These are phyloP conservation scores for Hypothenemus hampei DNA, from an alignment of 1,140 invertebrate genomes.

Conservation along the genomic window DNA sequence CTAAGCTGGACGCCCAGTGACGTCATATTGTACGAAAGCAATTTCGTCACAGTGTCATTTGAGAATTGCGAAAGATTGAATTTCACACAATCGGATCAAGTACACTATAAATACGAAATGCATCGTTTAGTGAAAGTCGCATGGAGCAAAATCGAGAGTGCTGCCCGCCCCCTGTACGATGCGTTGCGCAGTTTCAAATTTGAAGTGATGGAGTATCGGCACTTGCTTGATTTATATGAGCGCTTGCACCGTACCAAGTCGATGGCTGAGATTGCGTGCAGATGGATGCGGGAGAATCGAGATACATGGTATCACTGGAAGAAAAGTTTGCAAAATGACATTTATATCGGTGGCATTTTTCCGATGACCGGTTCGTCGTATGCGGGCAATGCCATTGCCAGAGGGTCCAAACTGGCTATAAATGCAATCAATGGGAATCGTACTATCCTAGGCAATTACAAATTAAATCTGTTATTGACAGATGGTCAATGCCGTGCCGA, in stretches of 20 bases:
- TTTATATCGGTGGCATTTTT: constrained; percentile 60
- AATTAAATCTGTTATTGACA: constrained; percentile 54
- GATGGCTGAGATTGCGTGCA: constrained; percentile 64
- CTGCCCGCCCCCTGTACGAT: constrained; percentile 51
- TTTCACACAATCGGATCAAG: constrained; percentile 18
- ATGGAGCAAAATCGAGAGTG: constrained; percentile 53
- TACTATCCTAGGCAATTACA: constrained; percentile 58
- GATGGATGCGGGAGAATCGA: constrained; percentile 53
- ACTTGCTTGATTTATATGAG: constrained; percentile 51
- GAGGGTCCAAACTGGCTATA: constrained; percentile 61
- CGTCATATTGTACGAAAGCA: constrained; percentile 51
- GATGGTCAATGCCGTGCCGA: constrained; percentile 73
- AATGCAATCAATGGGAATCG: constrained; percentile 61
- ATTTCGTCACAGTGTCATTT: constrained; percentile 51
- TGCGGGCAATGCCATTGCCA: constrained; percentile 56
- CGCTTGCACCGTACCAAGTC: constrained; percentile 5
- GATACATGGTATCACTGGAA: constrained; percentile 28
- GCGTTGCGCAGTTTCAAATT: constrained; percentile 57
- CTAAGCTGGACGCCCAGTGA: constrained; percentile 60
- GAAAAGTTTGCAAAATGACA: constrained; percentile 27
- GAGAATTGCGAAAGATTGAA: constrained; percentile 51
- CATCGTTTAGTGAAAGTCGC: constrained; percentile 63
- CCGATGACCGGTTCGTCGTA: constrained; percentile 55
- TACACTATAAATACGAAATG: constrained; percentile 59
- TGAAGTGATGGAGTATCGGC: constrained; percentile 50